Evolutionary conservation across 2,888 invertebrate species (phyloP).

Genomic region (Teinopalpus imperialis): DNA sequence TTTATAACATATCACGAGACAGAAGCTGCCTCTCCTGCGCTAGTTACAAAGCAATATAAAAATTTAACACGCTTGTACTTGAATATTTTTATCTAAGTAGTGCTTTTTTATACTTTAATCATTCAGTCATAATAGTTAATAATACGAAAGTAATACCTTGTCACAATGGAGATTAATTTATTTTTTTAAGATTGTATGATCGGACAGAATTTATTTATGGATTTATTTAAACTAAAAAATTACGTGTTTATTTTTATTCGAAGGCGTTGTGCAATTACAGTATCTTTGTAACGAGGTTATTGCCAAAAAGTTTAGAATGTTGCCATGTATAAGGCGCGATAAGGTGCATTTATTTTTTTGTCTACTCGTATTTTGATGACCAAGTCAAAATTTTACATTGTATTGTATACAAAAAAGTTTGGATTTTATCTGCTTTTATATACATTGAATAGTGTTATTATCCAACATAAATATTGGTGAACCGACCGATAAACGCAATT

Average conservation of each 20-base stretch:
- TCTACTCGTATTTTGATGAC: constrained; percentile 53
- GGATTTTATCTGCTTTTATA: constrained; percentile 67
- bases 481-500: constrained; percentile 63
- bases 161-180: constrained; percentile 45
- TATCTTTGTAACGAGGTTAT: constrained; percentile 39
- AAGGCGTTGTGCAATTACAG: constrained; percentile 25
- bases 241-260: constrained; percentile 12
- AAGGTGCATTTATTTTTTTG: constrained; percentile 73
- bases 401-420: constrained; percentile 37
- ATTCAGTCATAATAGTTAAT: constrained; percentile 21
- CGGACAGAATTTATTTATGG: constrained; percentile 31
- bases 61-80: constrained; percentile 16
- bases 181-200: constrained; percentile 38
- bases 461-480: constrained; percentile 55
- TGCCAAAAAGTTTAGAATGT: constrained; percentile 63
- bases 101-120: constrained; percentile 24
- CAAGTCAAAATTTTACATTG: constrained; percentile 29
- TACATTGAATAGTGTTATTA: constrained; percentile 65
- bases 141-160: constrained; percentile 29
- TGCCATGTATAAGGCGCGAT: constrained; percentile 68
- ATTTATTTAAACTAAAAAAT: constrained; percentile 25
- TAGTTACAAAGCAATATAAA: constrained; percentile 8
- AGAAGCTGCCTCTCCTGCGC: not conserved
- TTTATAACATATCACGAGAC: constrained; percentile 16
- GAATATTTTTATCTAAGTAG: constrained; percentile 25